A percentile compares a stretch with the other conserved stretches of the same genome.
phyloP scores from a whole-genome alignment of 1,140 invertebrate species.

The Condylostylus longicornis region DNA sequence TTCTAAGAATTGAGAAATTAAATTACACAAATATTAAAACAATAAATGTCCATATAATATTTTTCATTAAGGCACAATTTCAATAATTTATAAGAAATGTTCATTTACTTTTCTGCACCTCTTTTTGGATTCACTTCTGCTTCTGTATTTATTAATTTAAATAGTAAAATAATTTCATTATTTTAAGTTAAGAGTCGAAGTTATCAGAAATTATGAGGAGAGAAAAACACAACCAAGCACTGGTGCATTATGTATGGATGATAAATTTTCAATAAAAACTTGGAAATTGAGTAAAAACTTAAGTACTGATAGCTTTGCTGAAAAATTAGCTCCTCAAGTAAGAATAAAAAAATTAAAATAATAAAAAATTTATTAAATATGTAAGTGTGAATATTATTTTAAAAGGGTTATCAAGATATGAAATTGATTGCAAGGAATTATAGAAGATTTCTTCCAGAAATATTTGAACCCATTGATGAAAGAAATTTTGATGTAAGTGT shows the following conservation, averaged over 20 bases:
- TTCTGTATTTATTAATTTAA: background rate
- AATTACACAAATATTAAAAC: no score
- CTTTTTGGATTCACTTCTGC: no score
- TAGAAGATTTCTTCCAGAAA: conserved; percentile 37
- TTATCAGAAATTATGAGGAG: conserved; percentile 41
- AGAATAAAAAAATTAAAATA: conserved; percentile 5
- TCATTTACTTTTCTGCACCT: no score
- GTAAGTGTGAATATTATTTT: conserved; percentile 1
- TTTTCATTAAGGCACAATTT: no score
- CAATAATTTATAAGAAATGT: no score
- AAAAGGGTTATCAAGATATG: conserved; percentile 41
- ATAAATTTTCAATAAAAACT: conserved; percentile 39
- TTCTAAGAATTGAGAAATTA: no score
- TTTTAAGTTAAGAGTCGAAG: conserved; percentile 32
- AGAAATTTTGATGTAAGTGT: conserved; percentile 5
- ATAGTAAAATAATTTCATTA: background rate
- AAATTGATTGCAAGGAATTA: conserved; percentile 42
- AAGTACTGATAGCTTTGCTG: conserved; percentile 35
- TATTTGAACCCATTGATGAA: conserved; percentile 15
- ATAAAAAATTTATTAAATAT: background rate
- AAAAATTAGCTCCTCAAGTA: conserved; percentile 38
- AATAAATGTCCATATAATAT: background rate
- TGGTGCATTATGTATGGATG: conserved; percentile 39
- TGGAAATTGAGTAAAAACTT: conserved; percentile 45
- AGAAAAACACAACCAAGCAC: conserved; percentile 17